phyloP scores from a whole-genome alignment of 2,888 invertebrate species.

The Drosophila emarginata region DNA sequence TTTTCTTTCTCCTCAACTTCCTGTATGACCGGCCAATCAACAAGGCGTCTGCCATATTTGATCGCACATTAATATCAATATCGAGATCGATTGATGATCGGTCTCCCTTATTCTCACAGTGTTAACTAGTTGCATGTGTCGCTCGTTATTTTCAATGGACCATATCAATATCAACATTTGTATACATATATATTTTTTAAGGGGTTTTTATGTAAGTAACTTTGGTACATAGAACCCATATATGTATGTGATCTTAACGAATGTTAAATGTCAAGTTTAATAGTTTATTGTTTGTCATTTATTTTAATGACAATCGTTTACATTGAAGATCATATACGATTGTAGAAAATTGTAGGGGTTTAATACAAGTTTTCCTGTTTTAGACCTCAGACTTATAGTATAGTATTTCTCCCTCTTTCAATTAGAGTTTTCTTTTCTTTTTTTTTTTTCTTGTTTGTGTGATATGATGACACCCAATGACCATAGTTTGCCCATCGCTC shows the following conservation, averaged over 20 bases:
- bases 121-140: conserved; percentile 69
- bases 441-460: too few species aligned
- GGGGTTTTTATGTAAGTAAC: not conserved
- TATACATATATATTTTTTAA: not conserved
- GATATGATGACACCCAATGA: not conserved
- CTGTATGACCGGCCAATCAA: conserved; percentile 60
- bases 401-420: not conserved
- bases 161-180: conserved; percentile 36
- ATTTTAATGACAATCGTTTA: conserved; percentile 5
- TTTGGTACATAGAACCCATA: not conserved
- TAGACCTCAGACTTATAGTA: not conserved
- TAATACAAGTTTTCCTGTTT: too few species aligned
- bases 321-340: not conserved
- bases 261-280: not conserved
- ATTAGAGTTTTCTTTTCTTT: not conserved
- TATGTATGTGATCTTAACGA: not conserved
- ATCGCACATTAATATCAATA: conserved; percentile 73
- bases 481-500: not conserved
- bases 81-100: conserved; percentile 21
- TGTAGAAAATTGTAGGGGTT: not conserved
- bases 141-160: conserved; percentile 67
- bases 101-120: conserved; percentile 14
- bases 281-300: conserved; percentile 5
- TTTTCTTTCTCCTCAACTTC: conserved; percentile 43
- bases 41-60: conserved; percentile 49